Conservation (phyloP, 1,140 invertebrate species). For the Cepaea nemoralis region DNA sequence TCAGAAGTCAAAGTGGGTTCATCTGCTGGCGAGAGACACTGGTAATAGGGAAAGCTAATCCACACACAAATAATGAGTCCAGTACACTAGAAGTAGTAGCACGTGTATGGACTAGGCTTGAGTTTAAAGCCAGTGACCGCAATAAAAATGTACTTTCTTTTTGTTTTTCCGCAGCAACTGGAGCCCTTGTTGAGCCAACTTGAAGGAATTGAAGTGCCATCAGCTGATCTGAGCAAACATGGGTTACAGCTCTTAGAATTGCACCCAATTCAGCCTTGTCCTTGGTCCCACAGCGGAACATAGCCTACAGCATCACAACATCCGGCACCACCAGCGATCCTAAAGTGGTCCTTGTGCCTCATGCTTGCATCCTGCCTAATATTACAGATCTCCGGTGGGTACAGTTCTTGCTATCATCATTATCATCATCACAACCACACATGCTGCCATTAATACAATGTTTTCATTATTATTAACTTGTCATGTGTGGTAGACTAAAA, state of each 20-base stretch:
- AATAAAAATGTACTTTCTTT: too few species aligned
- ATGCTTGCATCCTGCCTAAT: slow-evolving; percentile 69
- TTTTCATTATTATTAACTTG: too few species aligned
- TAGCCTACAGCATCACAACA: slow-evolving; percentile 70
- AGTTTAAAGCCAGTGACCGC: too few species aligned
- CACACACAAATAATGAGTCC: too few species aligned
- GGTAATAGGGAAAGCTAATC: too few species aligned
- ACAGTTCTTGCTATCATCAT: not conserved
- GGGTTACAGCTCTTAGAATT: slow-evolving; percentile 1
- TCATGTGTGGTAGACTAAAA: too few species aligned
- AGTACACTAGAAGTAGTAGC: too few species aligned
- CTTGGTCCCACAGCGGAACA: slow-evolving; percentile 19
- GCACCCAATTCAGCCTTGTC: not conserved
- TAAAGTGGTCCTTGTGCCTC: slow-evolving; percentile 69
- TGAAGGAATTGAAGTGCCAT: slow-evolving; percentile 15
- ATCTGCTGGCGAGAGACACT: too few species aligned
- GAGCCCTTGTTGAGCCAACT: slow-evolving; percentile 25
- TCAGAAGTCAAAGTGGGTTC: too few species aligned
- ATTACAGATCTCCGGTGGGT: slow-evolving; percentile 66
- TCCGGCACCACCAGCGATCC: slow-evolving; percentile 70
- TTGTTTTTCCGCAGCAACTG: slow-evolving; percentile 41
- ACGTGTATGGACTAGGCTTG: too few species aligned
- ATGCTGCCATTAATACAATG: too few species aligned
- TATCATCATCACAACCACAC: too few species aligned
- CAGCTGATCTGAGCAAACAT: slow-evolving; percentile 1